phyloP scores from a whole-genome alignment of 2,797 vertebrate species.

The Cyprinella venusta region DNA sequence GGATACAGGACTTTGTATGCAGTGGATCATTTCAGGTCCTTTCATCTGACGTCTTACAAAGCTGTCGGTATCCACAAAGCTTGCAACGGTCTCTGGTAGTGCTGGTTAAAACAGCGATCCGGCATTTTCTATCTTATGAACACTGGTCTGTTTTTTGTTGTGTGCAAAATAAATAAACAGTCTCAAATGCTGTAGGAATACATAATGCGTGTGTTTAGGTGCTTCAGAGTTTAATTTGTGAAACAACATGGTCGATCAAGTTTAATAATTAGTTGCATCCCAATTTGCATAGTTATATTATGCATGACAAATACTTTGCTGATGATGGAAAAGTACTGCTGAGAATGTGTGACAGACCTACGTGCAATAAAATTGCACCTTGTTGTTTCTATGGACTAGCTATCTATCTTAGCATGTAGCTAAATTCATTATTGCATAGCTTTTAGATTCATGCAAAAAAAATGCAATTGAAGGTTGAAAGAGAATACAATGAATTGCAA shows the following conservation, averaged over 20 bases:
- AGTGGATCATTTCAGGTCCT: conserved; percentile 39
- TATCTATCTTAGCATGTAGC: background rate
- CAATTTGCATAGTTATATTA: conserved; percentile 22
- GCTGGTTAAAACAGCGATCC: background rate
- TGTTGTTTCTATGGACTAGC: background rate
- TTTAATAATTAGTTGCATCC: conserved; percentile 9
- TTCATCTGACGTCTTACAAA: conserved; percentile 45
- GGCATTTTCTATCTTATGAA: background rate
- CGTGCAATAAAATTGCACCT: background rate
- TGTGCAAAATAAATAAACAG: conserved; percentile 1
- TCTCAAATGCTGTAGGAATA: background rate
- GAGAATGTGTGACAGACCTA: background rate
- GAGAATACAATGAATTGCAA: background rate
- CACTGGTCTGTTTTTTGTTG: background rate
- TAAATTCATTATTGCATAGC: background rate
- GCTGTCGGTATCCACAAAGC: conserved; percentile 9
- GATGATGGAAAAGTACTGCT: conserved; percentile 11
- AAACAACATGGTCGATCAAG: conserved; percentile 23
- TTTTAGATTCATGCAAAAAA: background rate
- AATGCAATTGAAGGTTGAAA: background rate
- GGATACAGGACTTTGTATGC: conserved; percentile 54
- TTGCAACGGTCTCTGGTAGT: background rate
- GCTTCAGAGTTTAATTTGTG: conserved; percentile 16
- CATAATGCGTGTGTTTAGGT: background rate
- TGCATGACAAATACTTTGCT: background rate